phyloP scores from a whole-genome alignment of 1,140 invertebrate genomes.

The Antheraea pernyi region DNA sequence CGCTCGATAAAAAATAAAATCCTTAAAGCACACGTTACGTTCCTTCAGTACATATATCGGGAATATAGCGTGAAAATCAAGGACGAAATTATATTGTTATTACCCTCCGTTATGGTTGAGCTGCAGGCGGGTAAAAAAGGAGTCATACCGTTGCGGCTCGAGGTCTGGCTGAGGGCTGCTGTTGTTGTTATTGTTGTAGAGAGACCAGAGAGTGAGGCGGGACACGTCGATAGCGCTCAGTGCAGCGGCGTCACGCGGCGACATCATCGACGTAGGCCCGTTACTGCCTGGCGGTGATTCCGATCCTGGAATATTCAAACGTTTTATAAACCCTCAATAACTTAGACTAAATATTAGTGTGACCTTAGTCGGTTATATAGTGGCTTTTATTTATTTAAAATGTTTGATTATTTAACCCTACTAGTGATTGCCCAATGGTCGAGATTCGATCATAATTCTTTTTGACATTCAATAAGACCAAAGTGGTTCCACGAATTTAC shows the following conservation, averaged over 20 bases:
- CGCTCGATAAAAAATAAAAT: too few relatives aligned
- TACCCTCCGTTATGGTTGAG: neutral
- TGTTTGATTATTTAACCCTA: too few relatives aligned
- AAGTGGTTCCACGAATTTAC: too few relatives aligned
- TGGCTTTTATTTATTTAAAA: too few relatives aligned
- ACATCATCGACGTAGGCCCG: constrained; percentile 71
- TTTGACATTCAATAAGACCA: too few relatives aligned
- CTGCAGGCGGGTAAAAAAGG: neutral
- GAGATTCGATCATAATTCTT: too few relatives aligned
- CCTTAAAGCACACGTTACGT: too few relatives aligned
- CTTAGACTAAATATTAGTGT: too few relatives aligned
- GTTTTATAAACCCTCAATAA: too few relatives aligned
- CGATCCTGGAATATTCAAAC: constrained; percentile 45
- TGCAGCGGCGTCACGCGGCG: constrained; percentile 79
- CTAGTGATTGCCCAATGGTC: too few relatives aligned
- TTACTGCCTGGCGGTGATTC: constrained; percentile 64
- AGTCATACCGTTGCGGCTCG: constrained; percentile 78
- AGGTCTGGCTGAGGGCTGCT: constrained; percentile 64
- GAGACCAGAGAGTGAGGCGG: constrained; percentile 88
- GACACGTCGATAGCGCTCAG: constrained; percentile 87
- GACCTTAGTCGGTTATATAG: too few relatives aligned
- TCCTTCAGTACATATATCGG: neutral
- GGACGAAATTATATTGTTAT: neutral
- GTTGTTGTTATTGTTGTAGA: constrained; percentile 85
- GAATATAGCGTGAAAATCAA: neutral